Base-by-base conservation (phyloP, 2,888 invertebrate species). In the Ctena decussata region DNA sequence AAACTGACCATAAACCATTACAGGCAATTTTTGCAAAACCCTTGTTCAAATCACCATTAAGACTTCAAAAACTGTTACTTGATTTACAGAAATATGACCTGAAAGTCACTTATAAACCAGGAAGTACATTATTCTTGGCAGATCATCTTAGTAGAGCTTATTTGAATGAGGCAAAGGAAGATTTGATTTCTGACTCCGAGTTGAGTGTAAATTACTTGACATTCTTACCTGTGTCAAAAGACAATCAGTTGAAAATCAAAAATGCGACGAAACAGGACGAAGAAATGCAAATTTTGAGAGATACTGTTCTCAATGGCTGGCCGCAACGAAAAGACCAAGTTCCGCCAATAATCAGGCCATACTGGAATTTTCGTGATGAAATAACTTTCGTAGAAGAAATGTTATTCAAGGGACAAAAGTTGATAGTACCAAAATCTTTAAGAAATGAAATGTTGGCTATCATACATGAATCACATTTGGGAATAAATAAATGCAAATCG, bases 401-500 rank as follows among this genome's bases (percentile, higher is more conserved):
- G 30, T 21, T 82, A 18, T 87, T 71, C 39, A 82, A 80, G 46
- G 76, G 75, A n/a, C 80, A 73, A 18, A 27, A 41, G 21, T 41
- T 44, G 12, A 32, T 35, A 27, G 35, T 65, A 5, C 85, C 86
- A 49, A n/a, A 39, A 39, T 37, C 24, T 27, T 0, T 85, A 39
- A 39, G 75, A 0, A 37, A 39, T 39, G 85, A 82, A 69, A 87
- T 80, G 49, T 39, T 84, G 27, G 71, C 78, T 18, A 24, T 32
- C 11, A 77, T 85, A 12, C 82, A 89, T 71, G 60, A 73, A 27
- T 78, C 85, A 12, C 89, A 89, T 44, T 30, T 86, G 15, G 89
- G 84, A 41, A 77, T 81, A 18, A 84, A 82, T 0, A 88, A 85
- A 44, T 88, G 83, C 71, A 88, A 81, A 35, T 75, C 49, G 37